A percentile compares a stretch with the other conserved stretches of the same genome.
These are phyloP conservation scores for Corella eumyota DNA, from an alignment of 23 tunicate species.

Conservation along the genomic window DNA sequence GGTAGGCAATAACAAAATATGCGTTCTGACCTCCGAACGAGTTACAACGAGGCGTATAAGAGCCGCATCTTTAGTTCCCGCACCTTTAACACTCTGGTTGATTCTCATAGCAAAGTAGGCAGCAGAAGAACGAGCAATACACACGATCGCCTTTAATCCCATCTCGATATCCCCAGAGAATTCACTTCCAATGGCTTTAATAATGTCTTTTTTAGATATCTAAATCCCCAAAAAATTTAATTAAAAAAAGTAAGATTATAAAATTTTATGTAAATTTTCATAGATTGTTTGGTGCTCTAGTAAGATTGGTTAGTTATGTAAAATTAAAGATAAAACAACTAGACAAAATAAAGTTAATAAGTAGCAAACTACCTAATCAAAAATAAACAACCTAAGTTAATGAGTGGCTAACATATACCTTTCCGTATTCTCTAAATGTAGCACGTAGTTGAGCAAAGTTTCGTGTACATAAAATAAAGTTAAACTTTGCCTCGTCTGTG, in stretches of 20 bases:
- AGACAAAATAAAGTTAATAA: too few species aligned
- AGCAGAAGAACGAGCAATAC: constrained; percentile 24
- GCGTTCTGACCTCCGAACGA: constrained; percentile 43
- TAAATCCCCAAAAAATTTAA: not conserved
- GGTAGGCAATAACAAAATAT: not conserved
- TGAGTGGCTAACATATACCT: constrained; percentile 5
- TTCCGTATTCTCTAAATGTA: constrained; percentile 32
- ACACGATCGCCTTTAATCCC: constrained; percentile 29
- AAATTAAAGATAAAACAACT: too few species aligned
- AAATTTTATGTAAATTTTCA: not conserved
- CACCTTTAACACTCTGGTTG: constrained; percentile 31
- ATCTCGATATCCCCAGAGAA: constrained; percentile 43
- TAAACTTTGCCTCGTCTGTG: constrained; percentile 56
- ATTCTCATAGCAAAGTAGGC: constrained; percentile 33
- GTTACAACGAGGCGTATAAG: constrained; percentile 36
- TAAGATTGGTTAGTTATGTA: too few species aligned
- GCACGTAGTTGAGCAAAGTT: constrained; percentile 38
- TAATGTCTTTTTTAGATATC: constrained; percentile 47
- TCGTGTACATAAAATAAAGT: constrained; percentile 22
- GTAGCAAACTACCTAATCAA: too few species aligned
- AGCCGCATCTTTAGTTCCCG: constrained; percentile 37
- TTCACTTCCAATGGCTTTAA: constrained; percentile 38
- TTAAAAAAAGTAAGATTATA: not conserved
- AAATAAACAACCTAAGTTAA: not conserved
- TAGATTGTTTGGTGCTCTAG: too few species aligned